Evolutionary conservation across 1,140 invertebrate genomes (phyloP).

Genomic region (Sycophila sp.): DNA sequence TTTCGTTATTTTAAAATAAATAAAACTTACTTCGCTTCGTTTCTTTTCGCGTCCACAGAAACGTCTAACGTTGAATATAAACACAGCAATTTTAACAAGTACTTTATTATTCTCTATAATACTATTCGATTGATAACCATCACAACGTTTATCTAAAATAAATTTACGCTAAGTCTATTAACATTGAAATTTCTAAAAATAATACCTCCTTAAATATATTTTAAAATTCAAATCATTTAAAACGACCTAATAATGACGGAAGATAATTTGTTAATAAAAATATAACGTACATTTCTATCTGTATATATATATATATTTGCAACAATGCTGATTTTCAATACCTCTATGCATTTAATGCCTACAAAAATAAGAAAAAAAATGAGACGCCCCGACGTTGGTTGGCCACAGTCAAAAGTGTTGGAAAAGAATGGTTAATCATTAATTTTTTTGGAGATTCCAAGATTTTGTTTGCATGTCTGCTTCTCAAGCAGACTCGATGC

Average conservation of each 20-base stretch:
- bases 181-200: neutral
- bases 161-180: neutral
- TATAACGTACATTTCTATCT: conserved; percentile 9
- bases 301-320: conserved; percentile 1
- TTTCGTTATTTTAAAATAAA: no score
- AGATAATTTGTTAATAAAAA: conserved; percentile 4
- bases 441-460: neutral
- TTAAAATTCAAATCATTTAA: neutral
- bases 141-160: neutral
- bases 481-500: conserved; percentile 20
- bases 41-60: no score
- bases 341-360: neutral
- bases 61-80: neutral
- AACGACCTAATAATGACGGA: neutral
- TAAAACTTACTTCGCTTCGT: no score
- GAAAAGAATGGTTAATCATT: no score
- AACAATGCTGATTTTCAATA: conserved; percentile 6
- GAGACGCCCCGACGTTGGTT: conserved; percentile 3
- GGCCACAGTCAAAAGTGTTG: no score
- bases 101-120: neutral
- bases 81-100: neutral
- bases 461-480: neutral
- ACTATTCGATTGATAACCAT: neutral
- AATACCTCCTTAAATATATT: neutral
- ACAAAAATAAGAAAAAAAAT: conserved; percentile 13